phyloP scores from a whole-genome alignment of 2,888 invertebrate genomes.

The Vannuccia rotundouncinata region DNA sequence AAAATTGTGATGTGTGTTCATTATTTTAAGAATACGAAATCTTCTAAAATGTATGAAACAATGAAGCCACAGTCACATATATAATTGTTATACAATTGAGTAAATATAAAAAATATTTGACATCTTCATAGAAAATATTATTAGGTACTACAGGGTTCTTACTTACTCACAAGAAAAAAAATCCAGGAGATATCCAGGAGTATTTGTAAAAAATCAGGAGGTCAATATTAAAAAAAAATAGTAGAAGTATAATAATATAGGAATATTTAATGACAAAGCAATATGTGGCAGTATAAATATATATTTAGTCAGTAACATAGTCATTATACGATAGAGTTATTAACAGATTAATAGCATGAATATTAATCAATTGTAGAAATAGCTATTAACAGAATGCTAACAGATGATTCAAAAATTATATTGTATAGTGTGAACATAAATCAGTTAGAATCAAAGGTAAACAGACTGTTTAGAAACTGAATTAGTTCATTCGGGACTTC shows the following conservation, averaged over 20 bases:
- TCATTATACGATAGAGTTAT: neutral
- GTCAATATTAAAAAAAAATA: neutral
- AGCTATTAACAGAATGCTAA: neutral
- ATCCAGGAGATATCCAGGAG: conserved; percentile 5
- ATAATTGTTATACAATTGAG: too few relatives aligned
- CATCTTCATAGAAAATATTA: too few relatives aligned
- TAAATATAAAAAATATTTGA: too few relatives aligned
- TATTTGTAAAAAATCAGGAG: neutral
- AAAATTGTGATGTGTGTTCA: too few relatives aligned
- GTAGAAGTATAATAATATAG: neutral
- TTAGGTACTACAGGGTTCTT: conserved; percentile 6
- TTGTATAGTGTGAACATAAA: neutral
- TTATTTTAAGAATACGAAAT: too few relatives aligned
- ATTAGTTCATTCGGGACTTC: neutral
- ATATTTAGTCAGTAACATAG: neutral
- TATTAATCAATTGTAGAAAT: neutral
- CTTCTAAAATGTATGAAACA: too few relatives aligned
- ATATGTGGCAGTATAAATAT: conserved; percentile 1
- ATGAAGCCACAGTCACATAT: too few relatives aligned
- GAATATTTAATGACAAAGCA: neutral
- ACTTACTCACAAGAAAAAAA: neutral
- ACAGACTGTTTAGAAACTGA: neutral
- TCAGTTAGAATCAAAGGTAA: neutral
- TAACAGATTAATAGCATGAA: neutral
- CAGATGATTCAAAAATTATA: neutral